Conservation (phyloP, 2,113 vertebrate genomes). For the Petroica traversi region DNA sequence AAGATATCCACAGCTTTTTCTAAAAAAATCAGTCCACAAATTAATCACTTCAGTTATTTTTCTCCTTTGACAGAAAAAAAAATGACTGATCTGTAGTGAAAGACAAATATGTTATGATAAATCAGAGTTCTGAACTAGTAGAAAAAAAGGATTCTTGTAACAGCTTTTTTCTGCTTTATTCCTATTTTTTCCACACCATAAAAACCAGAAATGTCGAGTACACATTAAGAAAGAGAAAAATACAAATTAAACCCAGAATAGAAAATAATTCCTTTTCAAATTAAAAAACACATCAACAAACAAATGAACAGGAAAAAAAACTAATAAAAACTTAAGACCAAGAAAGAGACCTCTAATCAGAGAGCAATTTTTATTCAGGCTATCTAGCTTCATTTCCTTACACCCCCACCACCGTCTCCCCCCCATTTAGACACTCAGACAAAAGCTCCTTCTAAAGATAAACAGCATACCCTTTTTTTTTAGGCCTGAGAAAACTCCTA, state of each 20-base stretch:
- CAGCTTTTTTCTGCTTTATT: background rate
- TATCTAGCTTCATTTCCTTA: background rate
- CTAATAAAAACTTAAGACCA: background rate
- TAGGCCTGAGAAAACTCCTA: conserved; percentile 29
- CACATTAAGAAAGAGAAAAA: background rate
- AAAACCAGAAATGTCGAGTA: background rate
- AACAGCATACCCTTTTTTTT: background rate
- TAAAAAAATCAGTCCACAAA: background rate
- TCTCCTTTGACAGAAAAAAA: background rate
- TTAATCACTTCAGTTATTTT: background rate
- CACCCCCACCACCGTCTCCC: accelerated
- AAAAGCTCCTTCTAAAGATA: conserved; percentile 17
- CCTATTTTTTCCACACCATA: background rate
- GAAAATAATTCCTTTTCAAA: background rate
- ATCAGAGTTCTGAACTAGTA: background rate
- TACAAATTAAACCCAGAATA: background rate
- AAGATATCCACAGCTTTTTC: background rate
- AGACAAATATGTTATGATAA: background rate
- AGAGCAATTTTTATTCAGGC: background rate
- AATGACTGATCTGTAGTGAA: background rate
- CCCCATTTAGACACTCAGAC: background rate
- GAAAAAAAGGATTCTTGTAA: background rate
- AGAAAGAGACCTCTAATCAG: background rate
- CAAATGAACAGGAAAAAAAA: background rate
- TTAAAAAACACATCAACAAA: background rate